These are phyloP conservation scores for Ailuropoda melanoleuca DNA, from an alignment of 2,113 vertebrate genomes.

Conservation along the genomic window DNA sequence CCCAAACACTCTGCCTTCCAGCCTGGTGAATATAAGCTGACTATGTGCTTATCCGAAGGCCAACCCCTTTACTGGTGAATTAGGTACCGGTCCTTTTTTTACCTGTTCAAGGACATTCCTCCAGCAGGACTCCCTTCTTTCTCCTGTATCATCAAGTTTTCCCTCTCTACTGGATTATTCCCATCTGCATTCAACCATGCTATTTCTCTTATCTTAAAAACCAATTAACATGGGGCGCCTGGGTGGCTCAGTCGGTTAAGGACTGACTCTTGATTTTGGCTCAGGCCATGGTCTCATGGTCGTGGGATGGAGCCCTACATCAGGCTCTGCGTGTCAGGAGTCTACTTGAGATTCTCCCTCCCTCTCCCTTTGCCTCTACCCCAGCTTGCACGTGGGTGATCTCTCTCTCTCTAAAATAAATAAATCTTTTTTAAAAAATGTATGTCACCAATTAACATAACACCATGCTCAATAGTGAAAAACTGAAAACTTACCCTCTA, in stretches of 20 bases:
- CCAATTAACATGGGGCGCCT: not conserved
- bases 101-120: not conserved
- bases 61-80: not conserved
- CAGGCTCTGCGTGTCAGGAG: not conserved
- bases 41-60: not conserved
- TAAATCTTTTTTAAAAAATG: too few species aligned
- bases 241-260: not conserved
- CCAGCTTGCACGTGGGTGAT: too few species aligned
- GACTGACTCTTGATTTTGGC: not conserved
- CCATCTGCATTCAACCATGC: not conserved
- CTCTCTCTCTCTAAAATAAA: too few species aligned
- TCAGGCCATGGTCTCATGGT: not conserved
- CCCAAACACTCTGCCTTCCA: not conserved
- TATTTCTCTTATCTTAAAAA: slow-evolving; percentile 1
- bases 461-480: not conserved
- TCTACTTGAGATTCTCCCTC: not conserved
- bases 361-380: not conserved
- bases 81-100: not conserved
- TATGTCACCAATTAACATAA: not conserved
- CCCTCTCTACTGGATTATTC: not conserved
- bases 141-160: not conserved
- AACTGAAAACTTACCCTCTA: not conserved
- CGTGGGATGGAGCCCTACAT: not conserved
- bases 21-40: not conserved
- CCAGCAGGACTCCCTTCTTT: not conserved